Conservation (phyloP, 2,113 vertebrate genomes). For the Dicrurus megarhynchus region DNA sequence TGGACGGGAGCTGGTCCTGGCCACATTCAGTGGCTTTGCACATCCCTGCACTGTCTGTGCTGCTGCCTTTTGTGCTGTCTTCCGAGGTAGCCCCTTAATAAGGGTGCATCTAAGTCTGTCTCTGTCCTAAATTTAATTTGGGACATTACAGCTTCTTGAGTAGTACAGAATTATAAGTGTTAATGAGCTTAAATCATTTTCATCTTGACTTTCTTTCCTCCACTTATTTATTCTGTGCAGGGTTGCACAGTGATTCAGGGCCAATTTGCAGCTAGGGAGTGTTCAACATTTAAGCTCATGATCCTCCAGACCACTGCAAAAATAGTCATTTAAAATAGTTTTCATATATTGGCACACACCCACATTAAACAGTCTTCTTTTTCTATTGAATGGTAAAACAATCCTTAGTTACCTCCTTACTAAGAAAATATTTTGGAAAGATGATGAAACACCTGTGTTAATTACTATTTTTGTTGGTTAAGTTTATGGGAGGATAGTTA, state of each 20-base stretch:
- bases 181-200: not conserved
- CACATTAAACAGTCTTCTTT: not conserved
- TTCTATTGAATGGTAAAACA: not conserved
- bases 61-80: not conserved
- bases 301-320: conserved; percentile 18
- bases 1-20: not conserved
- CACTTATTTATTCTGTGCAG: not conserved
- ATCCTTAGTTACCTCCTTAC: conserved; percentile 6
- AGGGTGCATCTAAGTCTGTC: not conserved
- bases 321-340: not conserved
- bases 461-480: conserved; percentile 43
- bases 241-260: not conserved
- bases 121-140: not conserved
- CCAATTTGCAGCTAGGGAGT: not conserved
- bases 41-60: not conserved
- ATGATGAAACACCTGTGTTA: conserved; percentile 22
- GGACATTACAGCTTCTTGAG: not conserved
- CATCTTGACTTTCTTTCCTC: not conserved
- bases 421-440: conserved; percentile 23
- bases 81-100: not conserved
- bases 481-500: not conserved
- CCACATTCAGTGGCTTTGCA: not conserved
- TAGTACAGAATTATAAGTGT: not conserved
- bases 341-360: not conserved
- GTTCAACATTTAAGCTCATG: not conserved